A percentile compares a stretch with the other conserved stretches of the same genome.
These are phyloP conservation scores for Protodeltote pygarga DNA, from an alignment of 2,888 invertebrate species.

Conservation along the genomic window DNA sequence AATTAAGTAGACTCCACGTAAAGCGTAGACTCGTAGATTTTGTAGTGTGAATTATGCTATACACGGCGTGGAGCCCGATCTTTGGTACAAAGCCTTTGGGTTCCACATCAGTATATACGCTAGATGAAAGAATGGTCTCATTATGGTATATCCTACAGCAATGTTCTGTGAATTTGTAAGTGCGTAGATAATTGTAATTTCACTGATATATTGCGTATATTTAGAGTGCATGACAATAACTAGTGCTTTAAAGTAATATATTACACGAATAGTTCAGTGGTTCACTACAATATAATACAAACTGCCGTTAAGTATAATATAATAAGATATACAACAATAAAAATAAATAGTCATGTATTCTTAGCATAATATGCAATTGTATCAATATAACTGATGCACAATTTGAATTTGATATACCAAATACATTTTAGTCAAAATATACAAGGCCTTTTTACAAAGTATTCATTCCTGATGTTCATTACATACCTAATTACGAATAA, in stretches of 20 bases:
- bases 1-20: slow-evolving; percentile 77
- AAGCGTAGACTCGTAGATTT: slow-evolving; percentile 61
- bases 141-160: slow-evolving; percentile 59
- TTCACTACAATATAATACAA: slow-evolving; percentile 46
- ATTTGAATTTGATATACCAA: slow-evolving; percentile 42
- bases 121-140: slow-evolving; percentile 71
- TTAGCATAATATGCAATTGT: slow-evolving; percentile 41
- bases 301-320: slow-evolving; percentile 43
- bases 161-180: slow-evolving; percentile 49
- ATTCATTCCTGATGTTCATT: slow-evolving; percentile 53
- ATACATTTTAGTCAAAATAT: slow-evolving; percentile 28
- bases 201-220: slow-evolving; percentile 47
- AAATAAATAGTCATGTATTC: slow-evolving; percentile 32
- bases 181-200: slow-evolving; percentile 51
- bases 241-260: slow-evolving; percentile 74
- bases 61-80: slow-evolving; percentile 52
- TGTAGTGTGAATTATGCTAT: slow-evolving; percentile 62
- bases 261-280: slow-evolving; percentile 51
- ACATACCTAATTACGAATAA: slow-evolving; percentile 23
- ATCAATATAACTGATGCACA: slow-evolving; percentile 50
- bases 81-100: slow-evolving; percentile 22
- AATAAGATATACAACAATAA: slow-evolving; percentile 24
- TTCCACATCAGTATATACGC: slow-evolving; percentile 49
- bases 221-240: slow-evolving; percentile 85
- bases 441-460: slow-evolving; percentile 40